Base-by-base conservation (phyloP, 2,888 invertebrate genomes). In the Rotaria socialis region DNA sequence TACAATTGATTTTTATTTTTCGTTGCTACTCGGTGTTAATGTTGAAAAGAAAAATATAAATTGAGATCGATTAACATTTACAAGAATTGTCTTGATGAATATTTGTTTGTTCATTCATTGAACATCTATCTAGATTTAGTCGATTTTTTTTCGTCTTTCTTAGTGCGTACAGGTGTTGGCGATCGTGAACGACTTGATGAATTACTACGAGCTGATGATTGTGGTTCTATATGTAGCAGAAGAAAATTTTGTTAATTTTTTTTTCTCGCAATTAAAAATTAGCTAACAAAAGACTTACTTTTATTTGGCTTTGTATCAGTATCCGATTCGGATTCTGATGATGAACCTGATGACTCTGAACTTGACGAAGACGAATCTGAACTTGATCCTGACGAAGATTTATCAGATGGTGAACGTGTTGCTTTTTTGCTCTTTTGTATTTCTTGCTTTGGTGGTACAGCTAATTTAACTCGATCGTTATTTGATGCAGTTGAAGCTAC, bases 361-460 rank as follows among this genome's bases (percentile, higher is more conserved):
- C 80, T 2, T n/a, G 80, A 6, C 1, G 80, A 80, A 0, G 80
- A 43, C 3, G 80, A 80, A n/a, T 80, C 24, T 1, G 43, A 47
- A n/a, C 47, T 80, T 80, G 80, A 80, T 43, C 80, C 47, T 10
- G 43, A 80, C 24, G 80, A 80, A n/a, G 80, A 80, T 80, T 80
- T 43, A 47, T 43, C 24, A n/a, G 80, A 47, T 47, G 80, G 47
- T 80, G 80, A 80, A 47, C 80, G 80, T 19, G 67, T 35, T 35
- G 67, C 1, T 19, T 19, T 19, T 67, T 35, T 35, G 35, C 5
- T 35, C 35, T 27, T 35, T 14, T 14, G 35, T 16, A 19, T 27
- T 27, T 27, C 67, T 80, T 47, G 47, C 1, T 4, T 47, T 80
- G 80, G 80, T 14, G 43, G 0, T 47, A n/a, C 24, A 52, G 16